A percentile compares a stretch with the other conserved stretches of the same genome.
Evolutionary conservation across 2,888 invertebrate species (phyloP).

Genomic region (Stictocephala bisonia): DNA sequence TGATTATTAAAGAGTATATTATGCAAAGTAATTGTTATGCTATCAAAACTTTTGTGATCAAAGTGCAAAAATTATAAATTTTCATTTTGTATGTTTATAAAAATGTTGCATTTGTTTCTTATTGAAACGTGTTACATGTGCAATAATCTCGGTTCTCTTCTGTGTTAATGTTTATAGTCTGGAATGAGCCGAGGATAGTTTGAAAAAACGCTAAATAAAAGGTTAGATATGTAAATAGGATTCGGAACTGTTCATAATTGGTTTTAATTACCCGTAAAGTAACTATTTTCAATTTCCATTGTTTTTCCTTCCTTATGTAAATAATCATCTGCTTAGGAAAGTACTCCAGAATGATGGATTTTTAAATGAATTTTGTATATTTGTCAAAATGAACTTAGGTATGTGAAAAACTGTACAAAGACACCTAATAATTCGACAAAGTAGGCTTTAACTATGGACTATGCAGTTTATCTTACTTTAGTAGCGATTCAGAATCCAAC

Average conservation of each 20-base stretch:
- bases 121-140: constrained; percentile 27
- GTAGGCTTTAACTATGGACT: neutral
- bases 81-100: constrained; percentile 6
- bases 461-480: constrained; percentile 37
- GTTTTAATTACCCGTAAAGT: constrained; percentile 17
- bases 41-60: constrained; percentile 32
- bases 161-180: constrained; percentile 27
- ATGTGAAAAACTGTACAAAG: constrained; percentile 31
- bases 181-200: constrained; percentile 11
- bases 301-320: constrained; percentile 37
- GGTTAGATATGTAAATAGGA: constrained; percentile 25
- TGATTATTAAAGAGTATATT: constrained; percentile 31
- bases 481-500: constrained; percentile 30
- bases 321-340: constrained; percentile 32
- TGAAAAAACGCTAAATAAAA: neutral
- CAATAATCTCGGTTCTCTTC: constrained; percentile 34
- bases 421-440: constrained; percentile 11
- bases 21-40: constrained; percentile 33
- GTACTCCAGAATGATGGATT: constrained; percentile 10
- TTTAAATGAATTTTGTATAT: constrained; percentile 39
- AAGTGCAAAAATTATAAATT: constrained; percentile 19
- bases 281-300: constrained; percentile 30
- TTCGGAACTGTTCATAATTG: constrained; percentile 21
- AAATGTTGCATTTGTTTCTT: constrained; percentile 25
- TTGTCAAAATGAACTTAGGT: constrained; percentile 26